Percentiles rank a stretch among this genome's conserved stretches.
Conservation (phyloP, 2,888 invertebrate species). For the Hyles lineata region DNA sequence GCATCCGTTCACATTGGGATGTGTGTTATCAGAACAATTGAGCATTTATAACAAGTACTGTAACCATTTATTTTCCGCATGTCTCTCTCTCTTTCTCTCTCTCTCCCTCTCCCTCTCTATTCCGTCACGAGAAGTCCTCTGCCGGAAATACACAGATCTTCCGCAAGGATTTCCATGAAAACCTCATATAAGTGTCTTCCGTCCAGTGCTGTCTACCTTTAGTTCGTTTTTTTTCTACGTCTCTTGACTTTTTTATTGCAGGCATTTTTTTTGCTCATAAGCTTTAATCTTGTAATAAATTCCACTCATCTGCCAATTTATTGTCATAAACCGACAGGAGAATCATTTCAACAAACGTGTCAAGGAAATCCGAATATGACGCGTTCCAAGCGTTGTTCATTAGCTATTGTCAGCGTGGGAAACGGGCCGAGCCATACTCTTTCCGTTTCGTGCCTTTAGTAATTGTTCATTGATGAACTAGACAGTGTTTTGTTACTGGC, state of each 20-base stretch:
- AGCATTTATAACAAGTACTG: too few relatives aligned
- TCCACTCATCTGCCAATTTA: background rate
- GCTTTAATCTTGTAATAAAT: background rate
- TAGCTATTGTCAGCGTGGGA: constrained; percentile 12
- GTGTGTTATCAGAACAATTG: too few relatives aligned
- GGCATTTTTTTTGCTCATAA: background rate
- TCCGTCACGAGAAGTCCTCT: too few relatives aligned
- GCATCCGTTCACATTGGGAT: too few relatives aligned
- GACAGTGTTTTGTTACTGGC: background rate
- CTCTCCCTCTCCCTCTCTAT: too few relatives aligned
- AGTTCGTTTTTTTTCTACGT: background rate
- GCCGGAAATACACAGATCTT: too few relatives aligned
- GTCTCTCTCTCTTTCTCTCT: too few relatives aligned
- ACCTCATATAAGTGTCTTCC: too few relatives aligned
- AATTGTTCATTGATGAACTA: constrained; percentile 6
- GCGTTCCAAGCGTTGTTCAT: background rate
- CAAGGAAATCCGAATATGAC: background rate
- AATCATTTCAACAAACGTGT: constrained; percentile 2
- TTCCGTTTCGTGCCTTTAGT: background rate
- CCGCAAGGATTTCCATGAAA: too few relatives aligned
- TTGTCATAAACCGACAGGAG: background rate
- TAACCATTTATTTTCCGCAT: too few relatives aligned
- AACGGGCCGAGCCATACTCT: background rate
- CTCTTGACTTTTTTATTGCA: background rate
- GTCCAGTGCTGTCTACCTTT: too few relatives aligned